Evolutionary conservation across 2,113 vertebrate genomes (phyloP), one percentile per base, ranked within the genome.

Genomic region (Ameiurus melas): DNA sequence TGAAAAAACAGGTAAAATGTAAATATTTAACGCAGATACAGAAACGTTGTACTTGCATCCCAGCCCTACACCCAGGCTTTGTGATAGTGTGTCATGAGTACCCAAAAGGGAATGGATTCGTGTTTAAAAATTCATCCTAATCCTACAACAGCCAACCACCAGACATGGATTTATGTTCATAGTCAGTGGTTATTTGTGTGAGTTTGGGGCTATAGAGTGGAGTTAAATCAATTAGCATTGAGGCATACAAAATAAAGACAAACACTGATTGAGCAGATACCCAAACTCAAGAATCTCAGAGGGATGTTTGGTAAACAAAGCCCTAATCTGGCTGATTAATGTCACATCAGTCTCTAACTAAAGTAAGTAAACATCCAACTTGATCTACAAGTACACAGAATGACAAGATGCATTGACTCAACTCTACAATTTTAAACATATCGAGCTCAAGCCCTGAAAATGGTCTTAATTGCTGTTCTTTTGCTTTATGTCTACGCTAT

Each of bases 161-260:
- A 58, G 58, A 85, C 83, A 87, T 89, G 57, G 58, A 75, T 89
- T 62, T 88, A 77, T 89, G 57, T 89, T 89, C 79, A 86, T 62
- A n/a, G 51, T 84, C 81, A 83, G 83, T 60, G 36, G 71, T 77
- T 81, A 84, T 79, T 47, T 71, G 62, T 84, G 77, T 83, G 80
- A 43, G 30, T 71, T 36, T 73, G 80, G 25, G 47, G 87, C 60
- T 86, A 86, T 81, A 81, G 75, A 84, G 87, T 86, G 77, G 82
- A 89, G 84, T 85, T 86, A 80, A 87, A 87, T 84, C 53, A 79
- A 89, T 91, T 91, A 89, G 85, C 88, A 91, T 79, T 78, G 86
- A 90, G 75, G 66, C 78, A 60, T 84, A 71, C 66, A 36, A 89
- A 89, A 87, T 83, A 87, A 89, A 73, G 78, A 82, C 86, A 83